phyloP scores from a whole-genome alignment of 2,113 vertebrate species.

The Vulpes ferrilata region DNA sequence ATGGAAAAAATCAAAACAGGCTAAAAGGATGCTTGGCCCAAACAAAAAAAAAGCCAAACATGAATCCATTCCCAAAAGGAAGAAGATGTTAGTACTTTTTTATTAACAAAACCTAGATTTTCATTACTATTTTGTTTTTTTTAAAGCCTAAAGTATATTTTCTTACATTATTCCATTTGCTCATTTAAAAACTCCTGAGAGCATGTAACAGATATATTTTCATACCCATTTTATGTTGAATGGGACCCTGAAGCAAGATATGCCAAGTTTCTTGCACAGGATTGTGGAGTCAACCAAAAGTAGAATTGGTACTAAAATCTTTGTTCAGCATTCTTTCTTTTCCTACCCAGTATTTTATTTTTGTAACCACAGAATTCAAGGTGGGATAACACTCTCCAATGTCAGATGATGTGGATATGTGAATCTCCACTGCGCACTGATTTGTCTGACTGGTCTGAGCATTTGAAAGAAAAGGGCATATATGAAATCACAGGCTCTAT shows the following conservation, averaged over 20 bases:
- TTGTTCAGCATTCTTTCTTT: neutral
- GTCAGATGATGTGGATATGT: neutral
- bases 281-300: neutral
- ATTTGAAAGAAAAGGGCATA: neutral
- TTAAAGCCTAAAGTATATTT: neutral
- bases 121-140: neutral
- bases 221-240: neutral
- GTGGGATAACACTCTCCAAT: neutral
- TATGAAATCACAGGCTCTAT: neutral
- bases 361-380: neutral
- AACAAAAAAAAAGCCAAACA: neutral
- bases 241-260: neutral
- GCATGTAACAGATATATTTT: neutral
- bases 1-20: slow-evolving; percentile 3
- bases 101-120: neutral
- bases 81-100: neutral
- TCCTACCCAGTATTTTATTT: neutral
- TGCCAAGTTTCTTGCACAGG: neutral
- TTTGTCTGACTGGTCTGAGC: neutral
- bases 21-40: neutral
- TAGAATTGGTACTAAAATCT: neutral
- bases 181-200: slow-evolving; percentile 21
- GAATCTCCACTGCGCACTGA: neutral
- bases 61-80: neutral
- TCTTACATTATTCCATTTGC: neutral